phyloP scores from a whole-genome alignment of 2,113 vertebrate genomes.

The Zosterops borbonicus region DNA sequence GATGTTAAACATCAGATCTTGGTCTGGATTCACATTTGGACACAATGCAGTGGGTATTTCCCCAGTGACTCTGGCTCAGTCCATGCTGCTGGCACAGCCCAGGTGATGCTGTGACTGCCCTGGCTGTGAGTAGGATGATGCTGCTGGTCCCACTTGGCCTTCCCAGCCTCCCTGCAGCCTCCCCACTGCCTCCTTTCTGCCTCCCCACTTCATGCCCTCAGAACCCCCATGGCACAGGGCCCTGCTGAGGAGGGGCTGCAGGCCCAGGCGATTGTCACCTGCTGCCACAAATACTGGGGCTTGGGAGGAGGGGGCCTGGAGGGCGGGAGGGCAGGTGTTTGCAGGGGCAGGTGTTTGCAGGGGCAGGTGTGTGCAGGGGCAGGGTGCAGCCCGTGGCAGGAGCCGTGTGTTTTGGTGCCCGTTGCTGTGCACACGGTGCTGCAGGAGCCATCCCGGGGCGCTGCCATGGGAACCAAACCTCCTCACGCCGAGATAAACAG shows the following conservation, averaged over 20 bases:
- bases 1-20: background rate
- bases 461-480: conserved; percentile 62
- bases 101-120: background rate
- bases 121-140: background rate
- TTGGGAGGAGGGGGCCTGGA: background rate
- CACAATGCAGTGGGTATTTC: accelerated
- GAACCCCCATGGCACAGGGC: accelerated
- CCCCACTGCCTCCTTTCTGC: background rate
- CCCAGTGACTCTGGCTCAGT: background rate
- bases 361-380: background rate
- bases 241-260: background rate
- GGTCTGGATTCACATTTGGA: background rate
- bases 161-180: background rate
- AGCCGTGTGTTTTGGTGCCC: accelerated
- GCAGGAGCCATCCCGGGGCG: background rate
- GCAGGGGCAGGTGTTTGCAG: background rate
- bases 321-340: background rate
- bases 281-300: background rate
- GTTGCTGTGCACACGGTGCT: background rate
- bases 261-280: background rate
- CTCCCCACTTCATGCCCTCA: background rate
- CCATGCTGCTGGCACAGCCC: background rate
- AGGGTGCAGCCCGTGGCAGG: background rate
- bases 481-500: conserved; percentile 33
- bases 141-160: background rate